Evolutionary conservation across 2,888 invertebrate species (phyloP).

Genomic region (Polietes domitor): DNA sequence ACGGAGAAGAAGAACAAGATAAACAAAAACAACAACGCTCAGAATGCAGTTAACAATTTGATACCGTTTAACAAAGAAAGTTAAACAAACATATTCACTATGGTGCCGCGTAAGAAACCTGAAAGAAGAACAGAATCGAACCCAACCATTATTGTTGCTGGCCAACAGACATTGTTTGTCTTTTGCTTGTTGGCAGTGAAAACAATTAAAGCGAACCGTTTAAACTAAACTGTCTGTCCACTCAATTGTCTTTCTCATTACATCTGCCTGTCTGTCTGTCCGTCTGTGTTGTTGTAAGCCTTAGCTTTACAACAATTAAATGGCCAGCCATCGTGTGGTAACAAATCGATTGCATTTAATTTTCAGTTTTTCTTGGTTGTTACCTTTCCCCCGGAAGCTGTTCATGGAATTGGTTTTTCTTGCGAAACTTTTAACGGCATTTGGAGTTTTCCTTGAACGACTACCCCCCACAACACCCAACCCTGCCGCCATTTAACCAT

Average conservation of each 20-base stretch:
- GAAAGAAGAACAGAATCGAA: not conserved
- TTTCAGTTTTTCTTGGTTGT: not conserved
- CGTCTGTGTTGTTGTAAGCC: no score
- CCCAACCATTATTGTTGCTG: not conserved
- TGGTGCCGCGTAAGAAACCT: not conserved
- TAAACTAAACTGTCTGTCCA: not conserved
- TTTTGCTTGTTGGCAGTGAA: not conserved
- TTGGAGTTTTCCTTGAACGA: not conserved
- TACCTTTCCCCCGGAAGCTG: constrained; percentile 65
- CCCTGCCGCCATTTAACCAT: not conserved
- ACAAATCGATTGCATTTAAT: constrained; percentile 21
- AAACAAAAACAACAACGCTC: not conserved
- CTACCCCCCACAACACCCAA: not conserved
- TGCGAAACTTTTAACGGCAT: not conserved
- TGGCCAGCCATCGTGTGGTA: not conserved
- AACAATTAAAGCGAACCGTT: constrained; percentile 24
- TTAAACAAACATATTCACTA: constrained; percentile 26
- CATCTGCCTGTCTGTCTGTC: not conserved
- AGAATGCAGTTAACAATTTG: constrained; percentile 39
- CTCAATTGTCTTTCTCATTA: not conserved
- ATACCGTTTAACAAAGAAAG: constrained; percentile 39
- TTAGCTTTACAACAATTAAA: not conserved
- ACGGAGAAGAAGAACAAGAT: not conserved
- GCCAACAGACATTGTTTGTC: not conserved
- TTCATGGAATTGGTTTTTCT: constrained; percentile 14